phyloP scores from a whole-genome alignment of 2,797 vertebrate species.

The Silurus aristotelis region DNA sequence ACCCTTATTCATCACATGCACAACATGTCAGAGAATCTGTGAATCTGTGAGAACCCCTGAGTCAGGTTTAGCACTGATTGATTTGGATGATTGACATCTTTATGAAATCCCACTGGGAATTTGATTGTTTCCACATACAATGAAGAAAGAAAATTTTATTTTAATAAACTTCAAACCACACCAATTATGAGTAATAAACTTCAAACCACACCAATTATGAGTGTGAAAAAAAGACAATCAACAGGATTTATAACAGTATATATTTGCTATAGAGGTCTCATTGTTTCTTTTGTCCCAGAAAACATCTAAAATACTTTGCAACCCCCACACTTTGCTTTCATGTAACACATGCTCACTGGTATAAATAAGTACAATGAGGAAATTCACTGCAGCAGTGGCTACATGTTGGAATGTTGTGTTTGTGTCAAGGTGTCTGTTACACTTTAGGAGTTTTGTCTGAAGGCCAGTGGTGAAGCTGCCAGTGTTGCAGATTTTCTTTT shows the following conservation, averaged over 20 bases:
- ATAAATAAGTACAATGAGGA: neutral
- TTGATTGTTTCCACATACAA: neutral
- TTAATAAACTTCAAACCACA: neutral
- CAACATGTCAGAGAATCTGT: neutral
- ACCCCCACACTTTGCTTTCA: neutral
- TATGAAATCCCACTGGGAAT: neutral
- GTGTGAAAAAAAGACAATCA: neutral
- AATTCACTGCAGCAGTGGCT: neutral
- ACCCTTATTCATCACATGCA: neutral
- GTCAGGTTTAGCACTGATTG: neutral
- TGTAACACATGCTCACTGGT: neutral
- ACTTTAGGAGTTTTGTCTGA: constrained; percentile 5
- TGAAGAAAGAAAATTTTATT: neutral
- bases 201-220: neutral
- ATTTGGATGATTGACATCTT: constrained; percentile 10
- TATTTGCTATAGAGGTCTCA: neutral
- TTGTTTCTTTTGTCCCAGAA: neutral
- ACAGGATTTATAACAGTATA: neutral
- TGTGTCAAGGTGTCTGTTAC: neutral
- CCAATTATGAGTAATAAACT: neutral
- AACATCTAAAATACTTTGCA: neutral
- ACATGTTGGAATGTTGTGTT: neutral
- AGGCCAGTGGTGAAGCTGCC: constrained; percentile 60
- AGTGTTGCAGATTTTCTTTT: constrained; percentile 71
- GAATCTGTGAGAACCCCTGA: neutral